Base-by-base conservation (phyloP, 2,113 vertebrate species). In the Monarcha castaneiventris region DNA sequence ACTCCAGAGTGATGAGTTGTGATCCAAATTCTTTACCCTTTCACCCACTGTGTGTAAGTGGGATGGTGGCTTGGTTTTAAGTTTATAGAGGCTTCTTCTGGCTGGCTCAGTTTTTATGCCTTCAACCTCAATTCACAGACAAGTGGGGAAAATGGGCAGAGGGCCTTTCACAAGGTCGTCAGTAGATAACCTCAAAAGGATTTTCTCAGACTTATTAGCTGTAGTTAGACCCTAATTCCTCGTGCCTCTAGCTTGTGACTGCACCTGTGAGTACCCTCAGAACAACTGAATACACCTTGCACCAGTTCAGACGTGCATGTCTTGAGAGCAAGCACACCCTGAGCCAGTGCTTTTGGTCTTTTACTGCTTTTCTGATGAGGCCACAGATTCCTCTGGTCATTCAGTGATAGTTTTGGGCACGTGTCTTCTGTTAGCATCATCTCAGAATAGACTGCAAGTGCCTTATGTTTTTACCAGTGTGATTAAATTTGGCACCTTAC, bases 241-340 rank as follows among this genome's bases (percentile, higher is more conserved):
- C 20, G 10, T 49, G n/a, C 19, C 48, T 64, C 15, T 62, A 26
- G 9, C 5, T 79, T n/a, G 5, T 17, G 41, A 7, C n/a, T 66
- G 21, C 10, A 22, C 11, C 44, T 52, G 3, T 25, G 35, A 39
- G 20, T 25, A 30, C 11, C 7, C 16, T 58, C 16, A 46, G 43
- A 75, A 19, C 17, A 58, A 4, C 0, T 35, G 35, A 63, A 32
- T 41, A 5, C 20, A 35, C 43, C 59, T 64, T 46, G 8, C 30
- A 22, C 33, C 15, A 5, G 3, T 43, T 43, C 2, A 9, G 13
- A 11, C 46, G 26, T 10, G 21, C 6, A 0, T 13, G 9, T 33
- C 54, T 68, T 16, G 16, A 79, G 37, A 49, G 37, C 54, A 74
- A 51, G 10, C 30, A 26, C 20, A 1, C 32, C 5, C 1, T 16